These are phyloP conservation scores for Bungarus multicinctus DNA, from an alignment of 2,113 vertebrate species.

Conservation along the genomic window DNA sequence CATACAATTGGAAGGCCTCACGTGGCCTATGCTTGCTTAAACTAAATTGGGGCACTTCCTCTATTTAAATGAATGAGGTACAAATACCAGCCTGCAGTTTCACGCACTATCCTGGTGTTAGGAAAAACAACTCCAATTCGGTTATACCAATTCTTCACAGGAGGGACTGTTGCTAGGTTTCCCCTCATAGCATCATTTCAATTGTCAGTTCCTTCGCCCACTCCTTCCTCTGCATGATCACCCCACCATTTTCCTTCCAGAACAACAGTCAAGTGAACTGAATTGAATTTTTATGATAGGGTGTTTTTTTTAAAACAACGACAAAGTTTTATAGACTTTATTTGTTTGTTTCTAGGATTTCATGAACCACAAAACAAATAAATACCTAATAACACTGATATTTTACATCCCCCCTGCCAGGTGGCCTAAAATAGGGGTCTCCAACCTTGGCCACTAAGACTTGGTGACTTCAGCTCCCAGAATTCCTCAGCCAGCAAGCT, in stretches of 20 bases:
- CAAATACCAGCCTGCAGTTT: neutral
- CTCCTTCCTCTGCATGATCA: neutral
- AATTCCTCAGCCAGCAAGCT: too few species aligned
- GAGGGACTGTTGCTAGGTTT: neutral
- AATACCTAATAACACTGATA: neutral
- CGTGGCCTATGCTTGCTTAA: neutral
- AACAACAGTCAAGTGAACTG: neutral
- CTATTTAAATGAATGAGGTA: neutral
- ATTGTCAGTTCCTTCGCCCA: neutral
- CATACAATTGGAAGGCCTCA: neutral
- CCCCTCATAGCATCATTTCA: neutral
- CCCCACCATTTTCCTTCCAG: neutral
- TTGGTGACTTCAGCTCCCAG: too few species aligned
- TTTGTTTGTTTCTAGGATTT: neutral
- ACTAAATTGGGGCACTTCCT: neutral
- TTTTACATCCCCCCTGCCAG: fast-evolving
- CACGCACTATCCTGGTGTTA: neutral
- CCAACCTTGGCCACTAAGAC: too few species aligned
- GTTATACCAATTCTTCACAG: neutral
- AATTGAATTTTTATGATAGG: neutral
- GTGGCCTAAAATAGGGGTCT: neutral
- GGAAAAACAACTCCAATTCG: neutral
- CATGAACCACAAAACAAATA: neutral
- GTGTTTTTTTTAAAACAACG: neutral
- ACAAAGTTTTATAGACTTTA: neutral